Base-by-base conservation (phyloP, 2,888 invertebrate genomes). In the Amiota minor region DNA sequence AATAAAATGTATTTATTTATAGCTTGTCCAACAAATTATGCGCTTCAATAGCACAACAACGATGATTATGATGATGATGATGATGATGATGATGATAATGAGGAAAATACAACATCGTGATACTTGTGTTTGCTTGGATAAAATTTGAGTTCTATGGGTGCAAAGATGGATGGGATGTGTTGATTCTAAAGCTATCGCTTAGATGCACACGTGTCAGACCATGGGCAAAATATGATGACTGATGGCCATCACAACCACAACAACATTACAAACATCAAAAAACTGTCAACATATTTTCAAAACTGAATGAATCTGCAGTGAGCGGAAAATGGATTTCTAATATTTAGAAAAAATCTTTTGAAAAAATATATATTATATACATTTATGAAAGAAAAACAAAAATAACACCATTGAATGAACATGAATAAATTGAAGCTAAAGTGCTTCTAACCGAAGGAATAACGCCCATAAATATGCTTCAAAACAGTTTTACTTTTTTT, bases 321-420 rank as follows among this genome's bases (percentile, higher is more conserved):
- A 88, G 88, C 85, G 88, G 88, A 89, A 89, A 89, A 89, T 88
- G 86, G 87, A 87, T 86, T 88, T 87, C 86, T 87, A 88, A 87
- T 87, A 83, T 85, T 82, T 70, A 70, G 73, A 76, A 77, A 72
- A 78, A 73, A 62, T 59, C 59, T 59, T 35, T 79, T 79, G 72
- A 73, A 75, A 76, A 78, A 77, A 79, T 6, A 35, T 6, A 35
- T 35, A 6, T 6, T 35, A 35, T 35, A 6, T 35, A 35, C 6
- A 35, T 35, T 6, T 76, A 78, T 45, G 50, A 67, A 67, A 50
- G 18, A 23, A 23, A 23, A 77, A 78, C 75, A 69, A 72, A 72
- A 61, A 12, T 8, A 61, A 70, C 61, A 71, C 47, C 20, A 35
- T 16, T 9, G 23, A 14, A 11, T 64, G 12, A 62, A 9, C 6